A percentile compares a stretch with the other conserved stretches of the same genome.
Conservation (phyloP, 2,888 invertebrate genomes). For the Ichneumon xanthorius region DNA sequence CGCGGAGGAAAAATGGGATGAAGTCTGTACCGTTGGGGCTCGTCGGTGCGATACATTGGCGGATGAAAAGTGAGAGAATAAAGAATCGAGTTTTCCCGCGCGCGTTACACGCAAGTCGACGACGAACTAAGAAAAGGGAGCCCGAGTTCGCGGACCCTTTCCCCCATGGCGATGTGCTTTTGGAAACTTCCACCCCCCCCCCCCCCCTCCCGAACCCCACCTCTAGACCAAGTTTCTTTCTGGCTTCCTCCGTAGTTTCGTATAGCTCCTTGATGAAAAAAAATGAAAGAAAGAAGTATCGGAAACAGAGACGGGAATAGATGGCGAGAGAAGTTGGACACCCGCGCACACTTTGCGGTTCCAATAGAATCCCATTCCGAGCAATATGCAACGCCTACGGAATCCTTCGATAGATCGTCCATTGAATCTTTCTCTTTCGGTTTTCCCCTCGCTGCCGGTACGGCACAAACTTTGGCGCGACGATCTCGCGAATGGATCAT, state of each 20-base stretch:
- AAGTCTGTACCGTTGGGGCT: slow-evolving; percentile 22
- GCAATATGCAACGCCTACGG: slow-evolving; percentile 19
- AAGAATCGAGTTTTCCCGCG: slow-evolving; percentile 20
- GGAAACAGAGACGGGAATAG: slow-evolving; percentile 45
- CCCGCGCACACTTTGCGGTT: slow-evolving; percentile 39
- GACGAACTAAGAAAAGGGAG: slow-evolving; percentile 49
- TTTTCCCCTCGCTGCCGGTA: background rate
- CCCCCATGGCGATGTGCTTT: slow-evolving; percentile 54
- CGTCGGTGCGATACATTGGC: slow-evolving; percentile 40
- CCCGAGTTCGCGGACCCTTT: slow-evolving; percentile 53
- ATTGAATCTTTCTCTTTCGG: slow-evolving; percentile 5
- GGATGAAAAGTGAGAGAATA: slow-evolving; percentile 40
- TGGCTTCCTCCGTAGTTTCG: slow-evolving; percentile 19
- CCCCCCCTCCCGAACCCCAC: background rate
- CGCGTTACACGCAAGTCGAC: slow-evolving; percentile 45
- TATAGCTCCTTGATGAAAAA: slow-evolving; percentile 35
- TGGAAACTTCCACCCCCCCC: slow-evolving; percentile 52
- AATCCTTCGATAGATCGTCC: slow-evolving; percentile 33
- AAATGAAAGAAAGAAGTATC: slow-evolving; percentile 44
- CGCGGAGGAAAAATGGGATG: slow-evolving; percentile 31
- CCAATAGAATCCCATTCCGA: slow-evolving; percentile 27
- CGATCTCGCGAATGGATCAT: slow-evolving; percentile 2
- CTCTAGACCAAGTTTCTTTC: slow-evolving; percentile 20
- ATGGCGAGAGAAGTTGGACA: slow-evolving; percentile 45
- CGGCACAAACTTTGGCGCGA: background rate